Percentiles rank a stretch among this genome's conserved stretches.
These are phyloP conservation scores for Montipora sp. DNA, from an alignment of 64 coral and sea anemone genomes.

Conservation along the genomic window DNA sequence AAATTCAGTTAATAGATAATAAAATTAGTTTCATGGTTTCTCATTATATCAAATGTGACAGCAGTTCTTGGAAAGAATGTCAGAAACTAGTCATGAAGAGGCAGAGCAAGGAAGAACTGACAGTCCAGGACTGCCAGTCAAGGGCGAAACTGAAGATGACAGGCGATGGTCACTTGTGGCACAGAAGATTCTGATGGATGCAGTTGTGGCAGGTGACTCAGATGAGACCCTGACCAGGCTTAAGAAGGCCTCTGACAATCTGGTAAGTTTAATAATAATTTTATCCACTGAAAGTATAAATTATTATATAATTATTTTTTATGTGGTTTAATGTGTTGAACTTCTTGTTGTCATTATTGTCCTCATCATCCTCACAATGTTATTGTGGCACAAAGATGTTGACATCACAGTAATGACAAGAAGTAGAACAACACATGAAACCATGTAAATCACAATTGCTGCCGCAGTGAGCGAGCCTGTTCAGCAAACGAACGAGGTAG, in stretches of 20 bases:
- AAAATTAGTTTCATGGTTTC: neutral
- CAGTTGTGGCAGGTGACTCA: slow-evolving; percentile 57
- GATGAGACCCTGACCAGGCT: slow-evolving; percentile 79
- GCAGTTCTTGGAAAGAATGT: slow-evolving; percentile 3
- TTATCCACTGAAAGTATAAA: too few relatives aligned
- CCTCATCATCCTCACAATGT: neutral
- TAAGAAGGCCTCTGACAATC: slow-evolving; percentile 76
- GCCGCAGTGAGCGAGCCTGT: too few relatives aligned
- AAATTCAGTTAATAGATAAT: too few relatives aligned
- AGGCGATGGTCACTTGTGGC: slow-evolving; percentile 77
- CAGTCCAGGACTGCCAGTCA: slow-evolving; percentile 3
- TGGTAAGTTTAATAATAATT: slow-evolving; percentile 49
- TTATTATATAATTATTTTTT: too few relatives aligned
- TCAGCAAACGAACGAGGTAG: too few relatives aligned
- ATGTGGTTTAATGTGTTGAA: neutral
- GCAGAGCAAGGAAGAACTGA: slow-evolving; percentile 6
- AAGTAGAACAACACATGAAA: too few relatives aligned
- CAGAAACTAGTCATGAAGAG: neutral
- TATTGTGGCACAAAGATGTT: too few relatives aligned
- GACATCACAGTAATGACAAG: too few relatives aligned
- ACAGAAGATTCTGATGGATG: slow-evolving; percentile 78
- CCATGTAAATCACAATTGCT: fast-evolving
- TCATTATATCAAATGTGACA: neutral
- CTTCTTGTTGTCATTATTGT: neutral
- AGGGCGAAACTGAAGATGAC: slow-evolving; percentile 44